Base-by-base conservation (phyloP, 2,113 vertebrate species). In the Eleginops maclovinus region DNA sequence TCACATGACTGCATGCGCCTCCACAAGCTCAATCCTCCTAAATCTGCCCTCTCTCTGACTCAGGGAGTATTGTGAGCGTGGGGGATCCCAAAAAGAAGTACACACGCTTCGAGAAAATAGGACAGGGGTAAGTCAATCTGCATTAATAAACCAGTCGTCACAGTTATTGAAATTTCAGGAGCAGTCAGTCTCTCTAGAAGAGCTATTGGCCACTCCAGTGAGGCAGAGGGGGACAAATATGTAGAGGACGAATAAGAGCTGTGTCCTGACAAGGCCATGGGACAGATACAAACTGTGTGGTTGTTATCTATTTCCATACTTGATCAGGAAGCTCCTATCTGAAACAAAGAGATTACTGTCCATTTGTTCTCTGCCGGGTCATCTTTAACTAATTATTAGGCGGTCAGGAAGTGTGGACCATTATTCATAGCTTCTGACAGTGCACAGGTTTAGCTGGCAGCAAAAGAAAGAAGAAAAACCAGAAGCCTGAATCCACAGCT, bases 41-140 rank as follows among this genome's bases (percentile, higher is more conserved):
- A 65, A 11, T 88, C 55, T 86, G 69, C 61, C 83, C 68, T 86
- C 72, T 85, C 66, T 87, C 79, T 75, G 40, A 86, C 68, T 86
- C 87, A 99, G 98, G 98, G 94, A 98, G 97, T 91, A 99, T 99
- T 79, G 98, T 99, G 75, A 99, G 98, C 0, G 97, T 99, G 85
- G 98, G 98, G 53, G 97, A 99, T 90, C 98, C 98, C 51, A 99
- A 99, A 93, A 99, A 99, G 96, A 99, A 99, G 89, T 99, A 99
- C 64, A 99, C 97, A 22, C 95, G 98, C 72, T 99, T 99, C 86
- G 98, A 99, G 94, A 99, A 99, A 94, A 99, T 99, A 86, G 98
- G 97, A 84, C 98, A 99, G 94, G 98, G 98, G 98, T 99, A 91
- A 95, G 97, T 96, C 62, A 16, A 47, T 2, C 51, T 19, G 10